phyloP scores from a whole-genome alignment of 2,113 vertebrate species.

The Pituophis catenifer region DNA sequence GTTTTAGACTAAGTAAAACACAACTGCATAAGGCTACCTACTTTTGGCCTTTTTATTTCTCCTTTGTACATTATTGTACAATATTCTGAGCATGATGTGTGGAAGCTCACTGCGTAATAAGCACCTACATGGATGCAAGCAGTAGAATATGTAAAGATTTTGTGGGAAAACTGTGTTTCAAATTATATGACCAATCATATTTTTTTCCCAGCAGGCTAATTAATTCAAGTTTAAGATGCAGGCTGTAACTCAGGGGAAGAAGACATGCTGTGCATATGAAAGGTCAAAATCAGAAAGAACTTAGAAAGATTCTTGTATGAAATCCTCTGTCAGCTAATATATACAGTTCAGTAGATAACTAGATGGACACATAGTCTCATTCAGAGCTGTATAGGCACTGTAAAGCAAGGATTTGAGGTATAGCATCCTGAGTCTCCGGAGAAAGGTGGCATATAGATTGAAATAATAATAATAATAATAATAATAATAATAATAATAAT shows the following conservation, averaged over 20 bases:
- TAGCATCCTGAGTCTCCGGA: too few relatives aligned
- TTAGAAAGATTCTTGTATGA: not conserved
- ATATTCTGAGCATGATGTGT: not conserved
- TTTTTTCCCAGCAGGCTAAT: not conserved
- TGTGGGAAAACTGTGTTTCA: not conserved
- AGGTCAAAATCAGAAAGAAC: not conserved
- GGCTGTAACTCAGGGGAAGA: not conserved
- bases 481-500: too few relatives aligned
- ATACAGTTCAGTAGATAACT: not conserved
- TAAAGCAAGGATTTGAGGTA: slow-evolving; percentile 16
- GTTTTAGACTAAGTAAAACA: not conserved
- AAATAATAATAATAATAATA: too few relatives aligned
- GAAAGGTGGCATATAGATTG: too few relatives aligned
- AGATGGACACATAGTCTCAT: not conserved
- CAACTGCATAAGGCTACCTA: not conserved
- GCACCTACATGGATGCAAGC: not conserved
- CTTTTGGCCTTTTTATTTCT: not conserved
- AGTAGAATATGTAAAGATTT: not conserved
- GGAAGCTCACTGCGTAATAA: not conserved
- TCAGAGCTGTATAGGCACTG: not conserved
- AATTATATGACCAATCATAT: not conserved
- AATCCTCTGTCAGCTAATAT: not conserved
- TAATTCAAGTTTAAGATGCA: not conserved
- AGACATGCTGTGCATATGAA: not conserved
- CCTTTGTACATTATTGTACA: not conserved